phyloP scores from a whole-genome alignment of 2,113 vertebrate genomes.

The Bufo bufo region DNA sequence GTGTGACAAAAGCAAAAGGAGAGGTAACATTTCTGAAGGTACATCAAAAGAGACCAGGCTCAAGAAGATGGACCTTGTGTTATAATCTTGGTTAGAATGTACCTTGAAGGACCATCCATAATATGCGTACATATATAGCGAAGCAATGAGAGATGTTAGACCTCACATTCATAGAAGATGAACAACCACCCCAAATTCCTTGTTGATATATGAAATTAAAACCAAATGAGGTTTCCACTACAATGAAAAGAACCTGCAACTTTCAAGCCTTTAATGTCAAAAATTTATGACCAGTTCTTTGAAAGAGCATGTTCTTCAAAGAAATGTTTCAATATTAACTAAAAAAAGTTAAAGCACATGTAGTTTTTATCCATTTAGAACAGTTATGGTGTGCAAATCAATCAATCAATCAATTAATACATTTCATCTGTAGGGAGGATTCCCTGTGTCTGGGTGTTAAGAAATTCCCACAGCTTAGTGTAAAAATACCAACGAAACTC shows the following conservation, averaged over 20 bases:
- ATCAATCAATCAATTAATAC: not conserved
- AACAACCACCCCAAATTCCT: not conserved
- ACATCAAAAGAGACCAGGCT: not conserved
- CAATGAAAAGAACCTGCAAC: not conserved
- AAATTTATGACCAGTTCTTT: not conserved
- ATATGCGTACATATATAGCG: not conserved
- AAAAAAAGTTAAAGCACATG: not conserved
- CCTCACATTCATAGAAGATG: not conserved
- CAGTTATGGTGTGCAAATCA: not conserved
- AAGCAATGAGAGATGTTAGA: not conserved
- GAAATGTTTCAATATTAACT: not conserved
- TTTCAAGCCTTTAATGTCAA: not conserved
- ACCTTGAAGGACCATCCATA: not conserved
- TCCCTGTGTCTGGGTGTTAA: not conserved
- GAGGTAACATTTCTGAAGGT: not conserved
- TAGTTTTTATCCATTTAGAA: not conserved
- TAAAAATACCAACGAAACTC: not conserved
- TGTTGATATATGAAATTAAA: too few relatives aligned
- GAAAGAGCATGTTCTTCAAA: not conserved
- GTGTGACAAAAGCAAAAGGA: conserved; percentile 18
- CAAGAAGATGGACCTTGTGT: not conserved
- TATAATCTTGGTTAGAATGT: not conserved
- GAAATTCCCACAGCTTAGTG: conserved; percentile 8
- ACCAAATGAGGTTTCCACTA: not conserved
- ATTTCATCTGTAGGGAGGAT: not conserved